A percentile compares a stretch with the other conserved stretches of the same genome.
These are phyloP conservation scores for Stenopsyche tienmushanensis DNA, from an alignment of 1,140 invertebrate genomes.

Conservation along the genomic window DNA sequence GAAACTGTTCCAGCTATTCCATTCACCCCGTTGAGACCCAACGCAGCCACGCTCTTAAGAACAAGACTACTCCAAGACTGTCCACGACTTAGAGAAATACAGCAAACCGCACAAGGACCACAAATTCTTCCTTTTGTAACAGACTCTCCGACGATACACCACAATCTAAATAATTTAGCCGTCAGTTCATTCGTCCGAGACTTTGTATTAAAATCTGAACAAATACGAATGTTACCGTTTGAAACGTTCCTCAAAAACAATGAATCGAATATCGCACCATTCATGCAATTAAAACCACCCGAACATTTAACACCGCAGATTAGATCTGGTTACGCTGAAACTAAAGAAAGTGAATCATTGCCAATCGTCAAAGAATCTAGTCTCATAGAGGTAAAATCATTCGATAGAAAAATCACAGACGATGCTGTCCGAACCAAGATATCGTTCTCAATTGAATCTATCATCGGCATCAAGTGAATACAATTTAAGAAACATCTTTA, in stretches of 20 bases:
- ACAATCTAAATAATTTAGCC: conserved; percentile 33
- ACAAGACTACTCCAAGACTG: conserved; percentile 29
- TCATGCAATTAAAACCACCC: neutral
- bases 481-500: no score
- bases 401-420: conserved; percentile 20
- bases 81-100: neutral
- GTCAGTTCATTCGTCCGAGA: conserved; percentile 38
- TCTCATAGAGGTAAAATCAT: conserved; percentile 9
- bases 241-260: conserved; percentile 2
- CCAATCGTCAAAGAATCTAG: neutral
- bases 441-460: conserved; percentile 62
- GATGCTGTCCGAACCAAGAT: conserved; percentile 46
- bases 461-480: conserved; percentile 57
- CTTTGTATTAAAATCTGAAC: conserved; percentile 33
- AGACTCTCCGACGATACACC: conserved; percentile 6
- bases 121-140: conserved; percentile 5
- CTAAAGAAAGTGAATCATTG: neutral
- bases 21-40: conserved; percentile 14
- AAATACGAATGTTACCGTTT: conserved; percentile 31
- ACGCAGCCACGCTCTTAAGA: conserved; percentile 30
- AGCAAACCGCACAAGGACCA: conserved; percentile 3
- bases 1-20: conserved; percentile 48
- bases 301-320: neutral
- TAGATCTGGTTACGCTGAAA: neutral
- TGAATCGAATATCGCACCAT: neutral